Evolutionary conservation across 1,140 invertebrate genomes (phyloP).

Genomic region (Trichoplusia ni): DNA sequence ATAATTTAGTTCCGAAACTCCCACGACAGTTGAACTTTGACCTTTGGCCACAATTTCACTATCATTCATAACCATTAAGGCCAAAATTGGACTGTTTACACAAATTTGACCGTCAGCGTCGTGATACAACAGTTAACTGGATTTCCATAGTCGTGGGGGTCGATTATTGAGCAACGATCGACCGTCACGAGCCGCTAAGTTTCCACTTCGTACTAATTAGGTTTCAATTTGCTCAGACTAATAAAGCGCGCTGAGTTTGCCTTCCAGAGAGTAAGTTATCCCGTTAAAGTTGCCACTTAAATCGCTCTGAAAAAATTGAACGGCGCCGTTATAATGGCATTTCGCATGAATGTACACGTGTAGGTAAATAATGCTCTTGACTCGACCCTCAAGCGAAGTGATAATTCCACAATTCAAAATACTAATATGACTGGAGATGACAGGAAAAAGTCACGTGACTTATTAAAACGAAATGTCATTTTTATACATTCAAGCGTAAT

Average conservation of each 20-base stretch:
- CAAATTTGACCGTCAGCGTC: conserved; percentile 46
- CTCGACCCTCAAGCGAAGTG: too few species aligned
- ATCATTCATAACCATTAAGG: conserved; percentile 50
- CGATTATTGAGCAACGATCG: conserved; percentile 41
- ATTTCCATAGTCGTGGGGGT: conserved; percentile 51
- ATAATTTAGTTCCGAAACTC: conserved; percentile 27
- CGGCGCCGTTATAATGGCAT: conserved; percentile 8
- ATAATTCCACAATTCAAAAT: too few species aligned
- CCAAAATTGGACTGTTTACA: conserved; percentile 49
- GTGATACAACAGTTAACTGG: conserved; percentile 47
- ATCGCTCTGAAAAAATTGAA: conserved; percentile 5
- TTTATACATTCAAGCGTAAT: too few species aligned
- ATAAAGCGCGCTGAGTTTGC: conserved; percentile 13
- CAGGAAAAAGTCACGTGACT: too few species aligned
- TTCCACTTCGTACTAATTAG: conserved; percentile 42
- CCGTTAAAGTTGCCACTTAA: conserved; percentile 21
- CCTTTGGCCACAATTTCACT: conserved; percentile 43
- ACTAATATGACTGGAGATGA: too few species aligned
- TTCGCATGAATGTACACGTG: conserved; percentile 23
- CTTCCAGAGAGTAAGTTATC: background rate
- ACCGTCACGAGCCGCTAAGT: conserved; percentile 43
- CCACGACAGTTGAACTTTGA: conserved; percentile 35
- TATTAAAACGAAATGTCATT: too few species aligned
- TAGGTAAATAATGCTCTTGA: conserved; percentile 15
- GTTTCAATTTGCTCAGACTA: conserved; percentile 39